Percentiles rank a stretch among this genome's conserved stretches.
These are phyloP conservation scores for Andricus curvator DNA, from an alignment of 2,888 invertebrate genomes.

Conservation along the genomic window DNA sequence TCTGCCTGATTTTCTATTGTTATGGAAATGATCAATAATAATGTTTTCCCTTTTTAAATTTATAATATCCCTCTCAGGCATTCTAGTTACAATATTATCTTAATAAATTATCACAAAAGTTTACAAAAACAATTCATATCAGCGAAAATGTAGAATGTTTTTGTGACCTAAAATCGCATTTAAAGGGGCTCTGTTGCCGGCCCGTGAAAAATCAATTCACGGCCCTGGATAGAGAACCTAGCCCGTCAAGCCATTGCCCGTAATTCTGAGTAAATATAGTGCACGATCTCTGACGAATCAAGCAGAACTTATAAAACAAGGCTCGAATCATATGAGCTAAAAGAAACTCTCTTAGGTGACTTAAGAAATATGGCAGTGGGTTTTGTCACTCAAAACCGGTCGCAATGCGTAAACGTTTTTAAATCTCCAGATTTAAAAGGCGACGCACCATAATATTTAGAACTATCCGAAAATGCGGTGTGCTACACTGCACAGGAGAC, in stretches of 20 bases:
- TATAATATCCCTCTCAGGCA: too few relatives aligned
- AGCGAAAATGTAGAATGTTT: neutral
- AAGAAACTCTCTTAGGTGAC: neutral
- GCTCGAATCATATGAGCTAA: neutral
- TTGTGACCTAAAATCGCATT: neutral
- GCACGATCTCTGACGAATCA: neutral
- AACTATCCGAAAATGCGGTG: neutral
- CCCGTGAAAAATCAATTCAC: neutral
- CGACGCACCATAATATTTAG: neutral
- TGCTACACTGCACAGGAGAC: neutral
- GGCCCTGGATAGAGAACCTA: conserved; percentile 11
- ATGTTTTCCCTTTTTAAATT: too few relatives aligned
- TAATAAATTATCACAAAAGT: too few relatives aligned
- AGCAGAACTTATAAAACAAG: conserved; percentile 10
- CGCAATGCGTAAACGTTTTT: neutral
- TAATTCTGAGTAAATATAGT: conserved; percentile 5
- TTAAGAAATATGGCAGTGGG: neutral
- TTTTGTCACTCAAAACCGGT: conserved; percentile 13
- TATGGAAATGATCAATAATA: too few relatives aligned
- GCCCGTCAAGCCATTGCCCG: neutral
- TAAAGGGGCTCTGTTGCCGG: neutral
- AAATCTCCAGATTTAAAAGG: neutral
- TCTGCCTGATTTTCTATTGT: too few relatives aligned
- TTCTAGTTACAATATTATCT: too few relatives aligned
- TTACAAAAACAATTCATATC: too few relatives aligned